Base-by-base conservation (phyloP, 2,888 invertebrate species). In the Dasypolia templi region DNA sequence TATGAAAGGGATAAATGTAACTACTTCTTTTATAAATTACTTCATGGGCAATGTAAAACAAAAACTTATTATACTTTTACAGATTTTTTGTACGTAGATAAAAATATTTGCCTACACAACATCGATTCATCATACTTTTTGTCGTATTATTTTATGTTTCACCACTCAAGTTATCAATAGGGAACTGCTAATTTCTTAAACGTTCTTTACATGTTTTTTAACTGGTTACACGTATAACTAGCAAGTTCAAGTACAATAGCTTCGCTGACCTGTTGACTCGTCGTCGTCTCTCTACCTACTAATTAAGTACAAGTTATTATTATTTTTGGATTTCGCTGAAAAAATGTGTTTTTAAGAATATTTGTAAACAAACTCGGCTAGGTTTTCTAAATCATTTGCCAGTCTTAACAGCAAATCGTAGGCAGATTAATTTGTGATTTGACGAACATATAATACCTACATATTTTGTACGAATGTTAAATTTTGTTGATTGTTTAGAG, bases 181-280 rank as follows among this genome's bases (percentile, higher is more conserved):
- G 32, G 46, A 64, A 59, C 29, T 22, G 35, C 26, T 68, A 42
- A 69, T 69, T 65, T 82, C 67, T 72, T 44, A 17, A 69, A 70
- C 22, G 56, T 49, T 68, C 32, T 58, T 64, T 53, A 66, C 53
- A 46, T 51, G 29, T 59, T 53, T 68, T 64, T 17, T 51, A 32
- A 46, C 44, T 59, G 62, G 79, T 73, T 44, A 65, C 35, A 66
- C 42, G 35, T 22, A 19, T 61, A 72, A 26, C 29, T 82, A 42
- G 9, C 67, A 82, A 82, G 78, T 59, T 77, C 72, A 80, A 67
- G 72, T 55, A 49, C 49, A 67, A 32, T 64, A 69, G 19, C 58
- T 56, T 29, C 5, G 14, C 7, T 63, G 66, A 58, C 76, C 61
- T 68, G 35, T 49, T 68, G 49, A 61, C 44, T 51, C 44, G 6